These are phyloP conservation scores for Brachypteracias leptosomus DNA, from an alignment of 2,113 vertebrate species.

Conservation along the genomic window DNA sequence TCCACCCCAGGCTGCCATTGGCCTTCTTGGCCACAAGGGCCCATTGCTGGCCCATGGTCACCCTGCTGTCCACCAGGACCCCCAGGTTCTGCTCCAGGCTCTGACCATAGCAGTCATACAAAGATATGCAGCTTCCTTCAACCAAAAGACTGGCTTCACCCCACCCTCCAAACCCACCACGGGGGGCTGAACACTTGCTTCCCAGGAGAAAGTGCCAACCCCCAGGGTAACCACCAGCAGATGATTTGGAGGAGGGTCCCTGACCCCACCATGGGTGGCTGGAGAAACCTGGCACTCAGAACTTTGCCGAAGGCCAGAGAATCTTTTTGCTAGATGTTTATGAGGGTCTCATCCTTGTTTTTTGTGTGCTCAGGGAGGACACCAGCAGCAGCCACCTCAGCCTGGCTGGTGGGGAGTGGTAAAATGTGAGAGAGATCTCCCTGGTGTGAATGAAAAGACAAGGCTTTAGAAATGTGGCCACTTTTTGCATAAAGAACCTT, in stretches of 20 bases:
- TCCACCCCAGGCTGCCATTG: no score
- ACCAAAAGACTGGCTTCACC: neutral
- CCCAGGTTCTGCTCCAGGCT: neutral
- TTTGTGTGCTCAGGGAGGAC: neutral
- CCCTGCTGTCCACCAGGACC: no score
- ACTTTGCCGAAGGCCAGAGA: neutral
- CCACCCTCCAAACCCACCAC: neutral
- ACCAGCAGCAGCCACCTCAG: neutral
- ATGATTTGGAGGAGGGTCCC: neutral
- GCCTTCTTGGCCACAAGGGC: no score
- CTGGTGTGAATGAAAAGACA: neutral
- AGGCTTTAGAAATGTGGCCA: neutral
- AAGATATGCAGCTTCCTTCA: neutral
- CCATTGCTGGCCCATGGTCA: no score
- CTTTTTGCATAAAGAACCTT: neutral
- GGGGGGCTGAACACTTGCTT: neutral
- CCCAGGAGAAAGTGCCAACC: neutral
- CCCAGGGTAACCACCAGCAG: no score
- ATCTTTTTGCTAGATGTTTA: neutral
- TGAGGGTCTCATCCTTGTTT: neutral
- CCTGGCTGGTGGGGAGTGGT: neutral
- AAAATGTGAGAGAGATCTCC: neutral
- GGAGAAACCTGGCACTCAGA: neutral
- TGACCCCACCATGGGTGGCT: neutral
- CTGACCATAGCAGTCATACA: neutral